Base-by-base conservation (phyloP, 2,113 vertebrate genomes). In the Emberiza fucata region DNA sequence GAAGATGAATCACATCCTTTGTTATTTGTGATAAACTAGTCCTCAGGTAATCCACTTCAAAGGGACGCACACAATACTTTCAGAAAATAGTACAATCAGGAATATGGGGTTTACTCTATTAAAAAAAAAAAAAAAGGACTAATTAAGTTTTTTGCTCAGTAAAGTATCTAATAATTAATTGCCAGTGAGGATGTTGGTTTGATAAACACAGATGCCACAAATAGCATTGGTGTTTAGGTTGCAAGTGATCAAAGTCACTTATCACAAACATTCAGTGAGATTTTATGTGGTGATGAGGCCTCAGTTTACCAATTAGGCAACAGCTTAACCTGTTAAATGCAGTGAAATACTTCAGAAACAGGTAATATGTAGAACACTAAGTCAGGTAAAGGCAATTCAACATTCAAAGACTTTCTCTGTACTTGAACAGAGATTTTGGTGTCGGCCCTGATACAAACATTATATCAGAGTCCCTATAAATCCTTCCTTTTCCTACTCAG, bases 401-500 rank as follows among this genome's bases (percentile, higher is more conserved):
- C 9, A 37, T 81, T 79, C 40, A 63, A 29, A 86, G 28, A 33
- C 12, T 60, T 53, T 35, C 60, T 76, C 42, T 42, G 37, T 27
- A 48, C 33, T 76, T 81, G n/a, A 45, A 64, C n/a, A 57, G 40
- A 1, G 1, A 45, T 73, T 89, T 69, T 47, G 16, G 23, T 56
- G 13, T 1, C 0, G 1, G 42, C 11, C 44, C 13, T 42, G 24
- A 54, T 50, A 66, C 2, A 4, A 78, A 24, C 2, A 0, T 64
- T 88, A 12, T 48, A 54, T 56, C 76, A 80, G 8, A 1, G 0
- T 51, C 57, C 42, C 40, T 96, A 91, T 85, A 84, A 92, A 94
- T 44, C 2, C 2, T 86, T 83, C 45, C 50, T 93, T 91, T 81
- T 86, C 59, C 71, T 51, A 90, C 93, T 98, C 95, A 97, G 96